Evolutionary conservation across 2,113 vertebrate species (phyloP).

Genomic region (Noturus placidus): DNA sequence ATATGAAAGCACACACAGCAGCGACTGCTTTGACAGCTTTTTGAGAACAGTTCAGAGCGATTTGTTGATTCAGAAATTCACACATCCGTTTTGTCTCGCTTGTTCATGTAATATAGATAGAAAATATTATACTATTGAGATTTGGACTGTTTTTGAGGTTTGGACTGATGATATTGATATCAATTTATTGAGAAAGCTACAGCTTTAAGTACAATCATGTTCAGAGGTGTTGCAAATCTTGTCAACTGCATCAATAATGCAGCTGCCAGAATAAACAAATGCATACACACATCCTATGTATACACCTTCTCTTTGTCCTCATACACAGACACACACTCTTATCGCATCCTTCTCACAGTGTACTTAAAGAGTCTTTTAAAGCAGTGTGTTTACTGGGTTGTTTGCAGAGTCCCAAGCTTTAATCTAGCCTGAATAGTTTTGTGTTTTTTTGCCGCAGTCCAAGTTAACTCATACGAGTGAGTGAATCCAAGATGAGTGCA

Average conservation of each 20-base stretch:
- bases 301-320: neutral
- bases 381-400: neutral
- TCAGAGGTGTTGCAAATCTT: neutral
- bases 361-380: neutral
- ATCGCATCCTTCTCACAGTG: neutral
- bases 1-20: neutral
- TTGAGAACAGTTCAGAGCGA: neutral
- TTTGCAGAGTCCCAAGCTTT: neutral
- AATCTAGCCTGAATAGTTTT: neutral
- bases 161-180: neutral
- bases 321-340: neutral
- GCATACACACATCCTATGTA: neutral
- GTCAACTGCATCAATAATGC: constrained; percentile 25
- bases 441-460: neutral
- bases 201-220: constrained; percentile 25
- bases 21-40: constrained; percentile 8
- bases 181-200: neutral
- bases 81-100: neutral
- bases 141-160: neutral
- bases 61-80: constrained; percentile 13
- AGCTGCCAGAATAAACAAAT: neutral
- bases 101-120: neutral
- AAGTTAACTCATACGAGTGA: neutral
- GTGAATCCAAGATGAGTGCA: neutral
- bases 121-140: neutral